Percentiles rank a stretch among this genome's conserved stretches.
Evolutionary conservation across 2,888 invertebrate genomes (phyloP).

Genomic region (Sisyra terminalis): DNA sequence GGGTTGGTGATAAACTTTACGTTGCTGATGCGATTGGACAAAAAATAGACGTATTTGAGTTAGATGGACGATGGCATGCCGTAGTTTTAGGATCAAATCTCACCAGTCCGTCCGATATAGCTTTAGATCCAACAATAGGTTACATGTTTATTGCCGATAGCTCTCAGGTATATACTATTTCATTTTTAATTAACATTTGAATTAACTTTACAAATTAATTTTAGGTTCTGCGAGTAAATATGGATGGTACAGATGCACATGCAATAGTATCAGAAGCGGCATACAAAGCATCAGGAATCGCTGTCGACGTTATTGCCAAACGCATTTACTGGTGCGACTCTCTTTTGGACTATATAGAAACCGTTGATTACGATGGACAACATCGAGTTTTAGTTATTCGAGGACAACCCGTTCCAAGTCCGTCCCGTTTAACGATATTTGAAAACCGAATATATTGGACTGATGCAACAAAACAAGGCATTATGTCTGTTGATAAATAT

Average conservation of each 20-base stretch:
- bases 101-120: slow-evolving; percentile 80
- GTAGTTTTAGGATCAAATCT: slow-evolving; percentile 83
- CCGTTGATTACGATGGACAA: slow-evolving; percentile 82
- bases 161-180: slow-evolving; percentile 42
- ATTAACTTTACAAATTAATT: slow-evolving; percentile 13
- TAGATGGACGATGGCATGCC: slow-evolving; percentile 74
- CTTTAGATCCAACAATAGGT: slow-evolving; percentile 82
- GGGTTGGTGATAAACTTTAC: slow-evolving; percentile 92
- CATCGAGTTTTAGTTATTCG: slow-evolving; percentile 64
- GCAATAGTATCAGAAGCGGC: slow-evolving; percentile 84
- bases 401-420: slow-evolving; percentile 74
- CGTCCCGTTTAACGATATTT: slow-evolving; percentile 66
- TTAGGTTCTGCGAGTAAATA: slow-evolving; percentile 64
- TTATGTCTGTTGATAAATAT: slow-evolving; percentile 75
- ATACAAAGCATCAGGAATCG: slow-evolving; percentile 83
- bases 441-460: slow-evolving; percentile 85
- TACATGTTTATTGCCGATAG: slow-evolving; percentile 76
- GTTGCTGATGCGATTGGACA: slow-evolving; percentile 86
- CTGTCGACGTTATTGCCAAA: slow-evolving; percentile 78
- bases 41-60: slow-evolving; percentile 86
- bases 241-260: slow-evolving; percentile 79
- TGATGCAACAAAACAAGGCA: slow-evolving; percentile 76
- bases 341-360: slow-evolving; percentile 86
- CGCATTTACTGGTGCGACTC: slow-evolving; percentile 96
- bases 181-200: neutral